Evolutionary conservation across 1,140 invertebrate genomes (phyloP).

Genomic region (Drosophila guanche): DNA sequence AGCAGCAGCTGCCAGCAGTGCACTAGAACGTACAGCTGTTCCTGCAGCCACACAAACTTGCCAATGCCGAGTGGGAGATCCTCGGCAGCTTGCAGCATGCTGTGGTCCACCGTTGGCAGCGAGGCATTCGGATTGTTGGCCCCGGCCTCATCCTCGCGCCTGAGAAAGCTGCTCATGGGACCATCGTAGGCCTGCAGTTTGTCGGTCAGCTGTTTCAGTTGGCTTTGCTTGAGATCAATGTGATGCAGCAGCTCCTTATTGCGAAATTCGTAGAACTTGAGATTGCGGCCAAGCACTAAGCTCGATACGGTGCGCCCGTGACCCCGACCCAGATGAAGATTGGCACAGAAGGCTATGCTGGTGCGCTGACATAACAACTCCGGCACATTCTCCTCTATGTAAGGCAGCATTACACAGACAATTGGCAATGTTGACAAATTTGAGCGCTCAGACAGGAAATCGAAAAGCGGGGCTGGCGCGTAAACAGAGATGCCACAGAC

Average conservation of each 20-base stretch:
- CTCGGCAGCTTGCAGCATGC: slow-evolving; percentile 43
- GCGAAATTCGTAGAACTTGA: slow-evolving; percentile 63
- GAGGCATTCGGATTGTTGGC: slow-evolving; percentile 4
- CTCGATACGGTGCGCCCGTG: slow-evolving; percentile 12
- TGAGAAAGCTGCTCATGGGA: slow-evolving; percentile 49
- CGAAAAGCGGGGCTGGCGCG: slow-evolving; percentile 3
- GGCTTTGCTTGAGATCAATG: slow-evolving; percentile 37
- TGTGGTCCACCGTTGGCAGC: slow-evolving; percentile 20
- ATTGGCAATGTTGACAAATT: neutral
- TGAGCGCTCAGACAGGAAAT: neutral
- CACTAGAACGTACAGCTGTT: slow-evolving; percentile 48
- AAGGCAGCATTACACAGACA: slow-evolving; percentile 49
- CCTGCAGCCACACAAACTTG: slow-evolving; percentile 54
- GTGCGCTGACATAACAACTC: slow-evolving; percentile 48
- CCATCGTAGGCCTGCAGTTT: slow-evolving; percentile 46
- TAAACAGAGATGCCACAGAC: neutral
- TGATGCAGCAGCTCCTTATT: slow-evolving; percentile 53
- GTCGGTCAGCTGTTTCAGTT: neutral
- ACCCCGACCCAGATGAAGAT: slow-evolving; percentile 28
- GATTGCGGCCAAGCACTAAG: slow-evolving; percentile 36
- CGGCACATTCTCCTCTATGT: slow-evolving; percentile 51
- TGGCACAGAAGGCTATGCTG: slow-evolving; percentile 44
- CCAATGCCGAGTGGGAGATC: slow-evolving; percentile 52
- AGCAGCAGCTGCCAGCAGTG: slow-evolving; percentile 55
- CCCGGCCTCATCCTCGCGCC: slow-evolving; percentile 19